phyloP scores from a whole-genome alignment of 2,797 vertebrate genomes.

The Anniella stebbinsi region DNA sequence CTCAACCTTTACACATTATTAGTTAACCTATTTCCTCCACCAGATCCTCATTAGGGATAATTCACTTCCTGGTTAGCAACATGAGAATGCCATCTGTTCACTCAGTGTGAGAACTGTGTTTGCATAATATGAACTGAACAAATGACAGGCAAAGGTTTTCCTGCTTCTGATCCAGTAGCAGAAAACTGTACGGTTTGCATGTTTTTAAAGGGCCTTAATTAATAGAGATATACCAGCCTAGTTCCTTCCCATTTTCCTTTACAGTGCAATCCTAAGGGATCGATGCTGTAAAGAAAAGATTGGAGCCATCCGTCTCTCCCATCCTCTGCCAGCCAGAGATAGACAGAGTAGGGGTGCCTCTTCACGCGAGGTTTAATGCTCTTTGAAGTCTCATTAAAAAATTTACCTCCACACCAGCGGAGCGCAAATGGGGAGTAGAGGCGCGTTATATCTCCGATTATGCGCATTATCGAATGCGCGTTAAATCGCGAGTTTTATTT shows the following conservation, averaged over 20 bases:
- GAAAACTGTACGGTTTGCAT: not conserved
- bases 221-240: not conserved
- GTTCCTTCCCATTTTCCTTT: not conserved
- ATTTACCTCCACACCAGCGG: too few relatives aligned
- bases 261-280: not conserved
- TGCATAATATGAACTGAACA: not conserved
- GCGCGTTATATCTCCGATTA: too few relatives aligned
- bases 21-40: conserved; percentile 59
- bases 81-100: conserved; percentile 46
- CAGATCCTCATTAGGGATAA: conserved; percentile 55
- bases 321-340: too few relatives aligned
- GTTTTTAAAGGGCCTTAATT: not conserved
- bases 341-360: too few relatives aligned
- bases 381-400: too few relatives aligned
- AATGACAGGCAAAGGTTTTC: not conserved
- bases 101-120: conserved; percentile 28
- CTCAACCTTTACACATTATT: conserved; percentile 52
- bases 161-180: not conserved
- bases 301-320: too few relatives aligned
- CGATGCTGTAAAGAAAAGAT: too few relatives aligned
- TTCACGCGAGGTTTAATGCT: too few relatives aligned
- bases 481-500: too few relatives aligned
- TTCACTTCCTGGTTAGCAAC: conserved; percentile 70
- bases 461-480: too few relatives aligned
- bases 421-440: too few relatives aligned